Percentiles rank a stretch among this genome's conserved stretches.
phyloP scores from a whole-genome alignment of 30 jellyfish, hydroid and myxozoan species.

The Phacellophora camtschatica region DNA sequence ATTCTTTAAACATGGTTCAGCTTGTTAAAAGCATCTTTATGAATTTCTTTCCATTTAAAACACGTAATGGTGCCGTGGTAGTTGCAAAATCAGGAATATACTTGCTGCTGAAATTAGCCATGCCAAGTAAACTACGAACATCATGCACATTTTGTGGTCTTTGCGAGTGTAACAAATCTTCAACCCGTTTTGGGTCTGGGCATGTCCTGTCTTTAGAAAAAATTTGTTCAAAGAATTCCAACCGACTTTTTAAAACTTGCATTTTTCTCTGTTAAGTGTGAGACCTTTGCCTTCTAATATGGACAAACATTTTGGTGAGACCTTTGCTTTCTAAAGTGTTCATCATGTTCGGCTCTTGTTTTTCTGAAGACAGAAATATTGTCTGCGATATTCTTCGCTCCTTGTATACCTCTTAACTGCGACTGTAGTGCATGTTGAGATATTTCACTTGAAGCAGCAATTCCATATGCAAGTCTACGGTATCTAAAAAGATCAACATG shows the following conservation, averaged over 20 bases:
- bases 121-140: background rate
- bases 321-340: too few relatives aligned
- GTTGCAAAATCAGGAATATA: background rate
- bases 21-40: too few relatives aligned
- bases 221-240: slow-evolving; percentile 47
- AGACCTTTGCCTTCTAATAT: slow-evolving; percentile 1
- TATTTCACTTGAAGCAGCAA: slow-evolving; percentile 11
- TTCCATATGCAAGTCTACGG: background rate
- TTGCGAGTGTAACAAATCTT: background rate
- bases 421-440: slow-evolving; percentile 27
- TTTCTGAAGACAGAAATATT: slow-evolving; percentile 18
- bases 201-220: slow-evolving; percentile 26
- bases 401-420: background rate
- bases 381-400: background rate
- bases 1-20: too few relatives aligned
- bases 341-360: too few relatives aligned
- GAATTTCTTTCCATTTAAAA: background rate
- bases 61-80: background rate
- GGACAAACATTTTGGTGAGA: background rate
- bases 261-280: slow-evolving; percentile 24
- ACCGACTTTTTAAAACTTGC: slow-evolving; percentile 25
- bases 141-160: background rate
- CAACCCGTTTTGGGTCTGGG: slow-evolving; percentile 38
- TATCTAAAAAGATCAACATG: slow-evolving; percentile 37
- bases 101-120: background rate